phyloP scores from a whole-genome alignment of 2,888 invertebrate genomes.

The Bombylius major region DNA sequence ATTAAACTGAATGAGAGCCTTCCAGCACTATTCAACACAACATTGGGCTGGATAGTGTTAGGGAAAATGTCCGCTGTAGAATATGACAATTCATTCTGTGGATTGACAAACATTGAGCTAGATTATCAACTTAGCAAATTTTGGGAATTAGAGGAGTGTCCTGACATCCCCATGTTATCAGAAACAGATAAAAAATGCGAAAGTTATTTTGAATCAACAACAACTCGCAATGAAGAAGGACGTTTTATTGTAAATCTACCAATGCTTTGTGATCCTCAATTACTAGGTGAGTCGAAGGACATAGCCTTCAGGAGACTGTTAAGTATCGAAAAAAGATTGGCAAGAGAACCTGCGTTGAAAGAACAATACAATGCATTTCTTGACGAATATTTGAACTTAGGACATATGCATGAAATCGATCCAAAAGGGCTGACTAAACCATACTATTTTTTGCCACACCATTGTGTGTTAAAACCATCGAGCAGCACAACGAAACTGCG shows the following conservation, averaged over 20 bases:
- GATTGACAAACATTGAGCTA: no score
- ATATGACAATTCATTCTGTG: no score
- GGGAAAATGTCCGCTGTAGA: not conserved
- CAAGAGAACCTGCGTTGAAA: conserved; percentile 4
- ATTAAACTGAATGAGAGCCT: not conserved
- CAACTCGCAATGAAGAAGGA: conserved; percentile 6
- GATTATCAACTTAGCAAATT: no score
- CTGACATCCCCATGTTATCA: no score
- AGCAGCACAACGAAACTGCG: not conserved
- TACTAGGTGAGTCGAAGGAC: conserved; percentile 1
- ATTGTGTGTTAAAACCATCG: not conserved
- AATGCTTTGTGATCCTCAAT: conserved; percentile 7
- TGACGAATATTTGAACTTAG: not conserved
- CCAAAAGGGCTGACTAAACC: not conserved
- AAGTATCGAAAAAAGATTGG: conserved; percentile 13
- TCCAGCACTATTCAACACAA: conserved; percentile 5
- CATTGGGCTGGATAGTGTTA: conserved; percentile 8
- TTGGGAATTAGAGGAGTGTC: no score
- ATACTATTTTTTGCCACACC: not conserved
- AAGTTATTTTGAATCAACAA: conserved; percentile 13
- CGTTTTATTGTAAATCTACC: conserved; percentile 14
- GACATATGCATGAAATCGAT: not conserved
- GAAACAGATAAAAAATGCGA: conserved; percentile 9
- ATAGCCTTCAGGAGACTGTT: conserved; percentile 11
- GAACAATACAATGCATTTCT: not conserved